Conservation (phyloP, 2,113 vertebrate genomes). For the Coreoperca whiteheadi region DNA sequence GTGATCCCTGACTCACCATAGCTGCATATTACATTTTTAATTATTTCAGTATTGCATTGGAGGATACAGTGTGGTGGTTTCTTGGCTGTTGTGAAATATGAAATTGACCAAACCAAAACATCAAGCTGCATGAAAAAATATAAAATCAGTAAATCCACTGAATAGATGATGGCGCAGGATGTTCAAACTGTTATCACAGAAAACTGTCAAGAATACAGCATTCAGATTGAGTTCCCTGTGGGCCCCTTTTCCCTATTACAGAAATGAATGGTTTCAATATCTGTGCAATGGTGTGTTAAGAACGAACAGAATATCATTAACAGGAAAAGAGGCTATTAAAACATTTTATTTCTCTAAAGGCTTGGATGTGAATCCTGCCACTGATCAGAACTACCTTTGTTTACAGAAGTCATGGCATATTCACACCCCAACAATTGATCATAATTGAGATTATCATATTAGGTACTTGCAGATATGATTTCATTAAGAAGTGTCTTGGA, state of each 20-base stretch:
- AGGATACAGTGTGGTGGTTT: conserved; percentile 9
- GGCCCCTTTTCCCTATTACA: conserved; percentile 86
- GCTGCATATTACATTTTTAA: conserved; percentile 13
- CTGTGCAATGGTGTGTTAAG: conserved; percentile 92
- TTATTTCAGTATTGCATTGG: background rate
- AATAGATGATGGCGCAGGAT: conserved; percentile 44
- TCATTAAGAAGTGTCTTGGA: conserved; percentile 72
- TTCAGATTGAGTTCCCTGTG: conserved; percentile 82
- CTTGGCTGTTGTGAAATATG: conserved; percentile 20
- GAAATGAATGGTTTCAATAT: conserved; percentile 94
- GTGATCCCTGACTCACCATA: conserved; percentile 17
- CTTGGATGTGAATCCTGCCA: conserved; percentile 84
- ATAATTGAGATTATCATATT: conserved; percentile 84
- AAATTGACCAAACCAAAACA: conserved; percentile 36
- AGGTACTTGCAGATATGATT: conserved; percentile 79
- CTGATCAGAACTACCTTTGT: conserved; percentile 83
- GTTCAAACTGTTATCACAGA: conserved; percentile 69
- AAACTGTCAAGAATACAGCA: conserved; percentile 78
- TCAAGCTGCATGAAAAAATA: conserved; percentile 24
- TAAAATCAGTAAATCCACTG: conserved; percentile 44
- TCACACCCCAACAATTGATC: conserved; percentile 79
- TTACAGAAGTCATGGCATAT: conserved; percentile 80
- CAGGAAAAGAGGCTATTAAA: conserved; percentile 88
- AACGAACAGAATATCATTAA: conserved; percentile 91
- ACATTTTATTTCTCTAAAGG: conserved; percentile 84